Base-by-base conservation (phyloP, 1,140 invertebrate species). In the Maconellicoccus hirsutus region DNA sequence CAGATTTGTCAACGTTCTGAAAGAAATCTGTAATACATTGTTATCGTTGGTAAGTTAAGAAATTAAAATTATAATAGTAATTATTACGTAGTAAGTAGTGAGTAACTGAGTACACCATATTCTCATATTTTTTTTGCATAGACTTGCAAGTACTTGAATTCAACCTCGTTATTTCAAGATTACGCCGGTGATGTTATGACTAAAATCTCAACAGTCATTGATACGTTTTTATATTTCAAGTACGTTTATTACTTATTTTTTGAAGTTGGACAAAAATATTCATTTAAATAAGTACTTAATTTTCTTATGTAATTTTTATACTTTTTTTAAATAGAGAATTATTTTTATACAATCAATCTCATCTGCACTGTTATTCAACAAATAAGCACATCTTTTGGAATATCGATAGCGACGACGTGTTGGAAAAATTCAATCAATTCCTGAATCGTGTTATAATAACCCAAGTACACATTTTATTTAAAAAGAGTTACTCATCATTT, bases 21-120 rank as follows among this genome's bases (percentile, higher is more conserved):
- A 86, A 77, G 85, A 90, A 79, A 83, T 93, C 63, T 86, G 86
- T 63, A 94, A 94, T 80, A 78, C 92, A 74, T 77, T 93, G 0
- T 91, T 94, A 59, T 80, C 84, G 59, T 81, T 85, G 77, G 85
- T 82, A 73, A 81, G 79, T n/a, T n/a, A n/a, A n/a, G n/a, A n/a
- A n/a, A n/a, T n/a, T n/a, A n/a, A n/a, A n/a, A n/a, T n/a, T 0
- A 79, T 79, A 70, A 59, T 33, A 63, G 8, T 52, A 70, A 52
- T 39, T 22, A 23, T 73, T 63, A 61, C 7, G 22, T 42, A 19
- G 14, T 7, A 69, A 19, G 69, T 4, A n/a, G 22, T 1, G 12
- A 14, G n/a, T 72, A 71, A 2, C 22, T 72, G 72, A 27, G 12
- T 70, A 26, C 21, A 59, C 25, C 14, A 21, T 70, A 69, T 33